These are phyloP conservation scores for Etia nguti DNA, from an alignment of 2,113 vertebrate genomes.

Conservation along the genomic window DNA sequence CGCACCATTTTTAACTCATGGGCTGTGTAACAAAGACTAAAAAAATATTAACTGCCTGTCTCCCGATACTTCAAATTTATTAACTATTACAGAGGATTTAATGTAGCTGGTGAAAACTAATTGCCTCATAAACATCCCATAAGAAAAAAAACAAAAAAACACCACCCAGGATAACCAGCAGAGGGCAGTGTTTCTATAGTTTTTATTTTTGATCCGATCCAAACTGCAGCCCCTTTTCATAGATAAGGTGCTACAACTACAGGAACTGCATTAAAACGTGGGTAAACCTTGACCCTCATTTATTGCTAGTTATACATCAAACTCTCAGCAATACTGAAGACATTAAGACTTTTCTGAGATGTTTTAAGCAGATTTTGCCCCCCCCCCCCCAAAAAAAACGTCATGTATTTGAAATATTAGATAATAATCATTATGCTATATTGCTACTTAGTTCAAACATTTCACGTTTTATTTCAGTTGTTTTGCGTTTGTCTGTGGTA, in stretches of 20 bases:
- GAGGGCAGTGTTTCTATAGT: conserved; percentile 20
- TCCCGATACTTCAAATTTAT: neutral
- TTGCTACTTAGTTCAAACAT: fast-evolving
- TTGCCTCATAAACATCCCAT: fast-evolving
- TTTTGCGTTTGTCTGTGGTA: neutral
- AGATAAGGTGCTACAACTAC: neutral
- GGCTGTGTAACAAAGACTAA: neutral
- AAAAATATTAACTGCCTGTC: neutral
- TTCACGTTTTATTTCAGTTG: neutral
- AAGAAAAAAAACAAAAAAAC: neutral
- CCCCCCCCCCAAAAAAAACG: no score
- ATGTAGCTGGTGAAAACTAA: neutral
- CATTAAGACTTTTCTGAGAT: neutral
- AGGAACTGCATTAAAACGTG: neutral
- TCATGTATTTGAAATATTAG: neutral
- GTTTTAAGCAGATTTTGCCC: neutral
- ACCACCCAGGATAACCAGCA: neutral
- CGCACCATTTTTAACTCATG: neutral
- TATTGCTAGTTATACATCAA: neutral
- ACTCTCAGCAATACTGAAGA: neutral
- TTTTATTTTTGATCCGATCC: neutral
- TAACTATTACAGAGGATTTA: neutral
- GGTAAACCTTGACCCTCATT: neutral
- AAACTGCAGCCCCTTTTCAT: neutral
- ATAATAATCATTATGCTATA: neutral